These are phyloP conservation scores for Drosophila mercatorum DNA, from an alignment of 2,888 invertebrate species.

Conservation along the genomic window DNA sequence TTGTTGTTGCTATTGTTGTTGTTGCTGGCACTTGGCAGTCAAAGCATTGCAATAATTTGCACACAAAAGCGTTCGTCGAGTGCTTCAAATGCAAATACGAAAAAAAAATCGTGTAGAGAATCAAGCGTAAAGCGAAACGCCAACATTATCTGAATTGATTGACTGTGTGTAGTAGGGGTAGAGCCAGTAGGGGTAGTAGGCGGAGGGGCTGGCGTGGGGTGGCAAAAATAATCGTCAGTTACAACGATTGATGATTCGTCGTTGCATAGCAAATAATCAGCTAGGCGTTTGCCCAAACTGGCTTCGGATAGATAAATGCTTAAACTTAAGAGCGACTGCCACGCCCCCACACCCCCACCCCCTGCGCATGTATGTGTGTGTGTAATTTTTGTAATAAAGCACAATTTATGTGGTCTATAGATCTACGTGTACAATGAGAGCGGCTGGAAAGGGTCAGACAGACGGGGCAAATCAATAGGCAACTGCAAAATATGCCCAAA, in stretches of 20 bases:
- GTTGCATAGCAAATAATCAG: constrained; percentile 20
- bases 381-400: constrained; percentile 72
- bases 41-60: constrained; percentile 71
- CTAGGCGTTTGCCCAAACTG: constrained; percentile 21
- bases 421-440: constrained; percentile 20
- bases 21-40: constrained; percentile 66
- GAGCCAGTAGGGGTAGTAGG: background rate
- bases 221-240: background rate
- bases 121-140: constrained; percentile 26
- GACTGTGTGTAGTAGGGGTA: background rate
- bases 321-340: constrained; percentile 49
- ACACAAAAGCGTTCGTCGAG: constrained; percentile 70
- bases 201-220: background rate
- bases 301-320: constrained; percentile 45
- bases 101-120: constrained; percentile 25
- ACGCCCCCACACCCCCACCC: background rate
- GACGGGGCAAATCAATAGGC: constrained; percentile 47
- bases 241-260: constrained; percentile 17
- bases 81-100: constrained; percentile 49
- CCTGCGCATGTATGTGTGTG: constrained; percentile 34
- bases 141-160: constrained; percentile 44
- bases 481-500: constrained; percentile 22
- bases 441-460: constrained; percentile 69
- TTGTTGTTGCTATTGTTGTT: constrained; percentile 18
- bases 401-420: constrained; percentile 64